These are phyloP conservation scores for Archaeoteleia sp. DNA, from an alignment of 2,888 invertebrate species.

Conservation along the genomic window DNA sequence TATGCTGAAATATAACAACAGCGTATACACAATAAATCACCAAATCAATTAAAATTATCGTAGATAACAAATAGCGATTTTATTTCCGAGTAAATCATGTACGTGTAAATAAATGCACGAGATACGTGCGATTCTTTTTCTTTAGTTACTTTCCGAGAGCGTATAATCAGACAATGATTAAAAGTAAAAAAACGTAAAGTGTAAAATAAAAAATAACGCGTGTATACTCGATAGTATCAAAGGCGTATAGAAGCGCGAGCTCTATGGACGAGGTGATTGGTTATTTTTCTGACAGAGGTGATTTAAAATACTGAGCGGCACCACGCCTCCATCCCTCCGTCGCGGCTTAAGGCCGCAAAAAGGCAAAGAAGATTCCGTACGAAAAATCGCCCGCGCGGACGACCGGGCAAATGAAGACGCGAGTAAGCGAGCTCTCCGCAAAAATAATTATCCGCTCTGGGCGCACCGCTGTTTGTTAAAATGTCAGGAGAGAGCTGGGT, in stretches of 20 bases:
- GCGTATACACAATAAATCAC: too few species aligned
- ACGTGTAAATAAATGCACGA: too few species aligned
- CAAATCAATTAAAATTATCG: too few species aligned
- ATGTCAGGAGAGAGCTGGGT: conserved; percentile 63
- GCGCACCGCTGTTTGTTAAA: conserved; percentile 70
- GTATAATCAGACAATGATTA: conserved; percentile 27
- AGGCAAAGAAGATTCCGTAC: conserved; percentile 57
- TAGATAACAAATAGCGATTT: too few species aligned
- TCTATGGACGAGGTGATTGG: conserved; percentile 56
- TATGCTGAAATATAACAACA: too few species aligned
- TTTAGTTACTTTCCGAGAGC: not conserved
- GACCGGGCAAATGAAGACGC: conserved; percentile 71
- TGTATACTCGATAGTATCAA: conserved; percentile 14
- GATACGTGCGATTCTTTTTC: not conserved
- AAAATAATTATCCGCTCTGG: conserved; percentile 73
- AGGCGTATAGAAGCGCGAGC: conserved; percentile 40
- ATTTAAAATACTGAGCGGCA: conserved; percentile 71
- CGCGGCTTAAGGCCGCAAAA: conserved; percentile 55
- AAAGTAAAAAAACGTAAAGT: conserved; percentile 42
- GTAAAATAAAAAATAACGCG: conserved; percentile 10
- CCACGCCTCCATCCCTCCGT: conserved; percentile 61
- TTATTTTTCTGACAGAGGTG: conserved; percentile 64
- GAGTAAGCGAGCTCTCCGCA: conserved; percentile 66
- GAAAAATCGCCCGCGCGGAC: conserved; percentile 58
- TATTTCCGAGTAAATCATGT: too few species aligned